A percentile compares a stretch with the other conserved stretches of the same genome.
Evolutionary conservation across 2,113 vertebrate genomes (phyloP).

Genomic region (Phasianus colchicus): DNA sequence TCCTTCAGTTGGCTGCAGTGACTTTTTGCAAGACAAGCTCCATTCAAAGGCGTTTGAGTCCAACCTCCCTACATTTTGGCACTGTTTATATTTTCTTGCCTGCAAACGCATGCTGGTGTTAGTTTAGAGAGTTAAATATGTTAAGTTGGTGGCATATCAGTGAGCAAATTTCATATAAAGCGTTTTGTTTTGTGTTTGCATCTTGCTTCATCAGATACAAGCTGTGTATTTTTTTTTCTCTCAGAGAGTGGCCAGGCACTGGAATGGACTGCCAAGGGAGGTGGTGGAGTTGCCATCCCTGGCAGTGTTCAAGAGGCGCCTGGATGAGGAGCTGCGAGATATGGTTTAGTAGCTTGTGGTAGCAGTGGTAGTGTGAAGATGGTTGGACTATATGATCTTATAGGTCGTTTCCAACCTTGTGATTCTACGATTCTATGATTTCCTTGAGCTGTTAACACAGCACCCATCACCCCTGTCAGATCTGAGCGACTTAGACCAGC

Average conservation of each 20-base stretch:
- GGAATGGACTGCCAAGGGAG: too few species aligned
- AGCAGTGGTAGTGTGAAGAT: too few species aligned
- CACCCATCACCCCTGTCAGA: too few species aligned
- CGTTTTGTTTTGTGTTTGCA: not conserved
- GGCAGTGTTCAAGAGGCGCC: too few species aligned
- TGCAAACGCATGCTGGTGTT: too few species aligned
- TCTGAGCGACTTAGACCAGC: not conserved
- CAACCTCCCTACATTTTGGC: not conserved
- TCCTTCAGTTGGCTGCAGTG: not conserved
- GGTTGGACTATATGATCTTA: too few species aligned
- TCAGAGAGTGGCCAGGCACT: too few species aligned
- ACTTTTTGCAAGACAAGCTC: fast-evolving
- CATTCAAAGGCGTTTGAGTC: not conserved
- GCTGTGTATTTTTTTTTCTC: not conserved
- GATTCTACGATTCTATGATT: too few species aligned
- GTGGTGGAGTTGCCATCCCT: too few species aligned
- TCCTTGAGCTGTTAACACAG: not conserved
- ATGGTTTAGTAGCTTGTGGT: too few species aligned
- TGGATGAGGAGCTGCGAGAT: too few species aligned
- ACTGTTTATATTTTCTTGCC: not conserved
- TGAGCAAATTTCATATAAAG: fast-evolving
- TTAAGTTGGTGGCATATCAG: fast-evolving
- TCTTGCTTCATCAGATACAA: not conserved
- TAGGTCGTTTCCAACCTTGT: too few species aligned
- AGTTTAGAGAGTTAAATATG: not conserved